Base-by-base conservation (phyloP, 2,113 vertebrate genomes). In the Calcarius ornatus region DNA sequence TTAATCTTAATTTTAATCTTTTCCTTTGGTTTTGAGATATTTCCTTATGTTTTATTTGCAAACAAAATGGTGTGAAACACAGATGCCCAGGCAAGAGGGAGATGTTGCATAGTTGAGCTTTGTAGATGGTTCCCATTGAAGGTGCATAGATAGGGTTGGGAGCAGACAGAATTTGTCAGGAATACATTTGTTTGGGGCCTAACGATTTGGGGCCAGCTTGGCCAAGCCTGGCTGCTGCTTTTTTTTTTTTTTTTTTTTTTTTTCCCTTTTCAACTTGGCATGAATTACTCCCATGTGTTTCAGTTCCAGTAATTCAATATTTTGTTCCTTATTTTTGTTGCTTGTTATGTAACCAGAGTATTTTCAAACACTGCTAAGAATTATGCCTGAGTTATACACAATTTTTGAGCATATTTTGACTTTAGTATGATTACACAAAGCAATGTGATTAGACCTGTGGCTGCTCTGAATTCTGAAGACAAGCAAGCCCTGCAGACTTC, bases 331-430 rank as follows among this genome's bases (percentile, higher is more conserved):
- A 51, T 90, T 97, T 96, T 94, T 69, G 85, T 93, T 93, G 77
- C 87, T 84, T 0, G 5, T 97, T 97, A 94, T 81, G 83, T 95
- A 97, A 97, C 60, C 8, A 27, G 86, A 90, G 45, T 94, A 92
- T 97, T 98, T 94, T 95, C 89, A 96, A 97, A 97, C 92, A 68
- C 77, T 94, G 86, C 68, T 42, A 60, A 47, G 95, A 91, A 79
- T 93, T 72, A 24, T 69, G 87, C 61, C 82, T 27, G 43, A 81
- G 37, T 86, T 95, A 40, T n/a, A 88, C 94, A 77, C 73, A 81
- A 71, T 81, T 93, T 71, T 51, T 81, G 47, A 90, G 88, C 51
- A 33, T 75, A 95, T 81, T 95, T 96, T 83, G 85, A 73, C 37
- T 85, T 92, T 61, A 73, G 37, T 28, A 22, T 75, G 88, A 87